Percentiles rank a stretch among this genome's conserved stretches.
phyloP scores from a whole-genome alignment of 2,888 invertebrate genomes.

The Agelastica alni region DNA sequence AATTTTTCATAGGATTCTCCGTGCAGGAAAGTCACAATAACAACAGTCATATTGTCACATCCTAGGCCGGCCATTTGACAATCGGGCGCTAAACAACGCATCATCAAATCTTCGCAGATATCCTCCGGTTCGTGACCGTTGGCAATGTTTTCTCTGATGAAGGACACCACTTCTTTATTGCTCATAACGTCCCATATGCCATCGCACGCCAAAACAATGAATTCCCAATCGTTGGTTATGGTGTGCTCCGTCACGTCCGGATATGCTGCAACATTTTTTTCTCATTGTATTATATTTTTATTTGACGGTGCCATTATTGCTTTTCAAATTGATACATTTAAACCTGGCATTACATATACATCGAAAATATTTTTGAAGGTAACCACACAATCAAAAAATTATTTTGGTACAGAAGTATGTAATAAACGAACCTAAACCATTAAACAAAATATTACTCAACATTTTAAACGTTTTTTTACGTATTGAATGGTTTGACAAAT shows the following conservation, averaged over 20 bases:
- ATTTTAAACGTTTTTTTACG: no score
- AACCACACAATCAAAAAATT: no score
- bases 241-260: slow-evolving; percentile 87
- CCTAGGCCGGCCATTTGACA: slow-evolving; percentile 96
- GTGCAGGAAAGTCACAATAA: slow-evolving; percentile 79
- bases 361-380: no score
- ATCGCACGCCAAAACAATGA: slow-evolving; percentile 95
- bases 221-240: slow-evolving; percentile 91
- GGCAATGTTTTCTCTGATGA: slow-evolving; percentile 82
- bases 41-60: slow-evolving; percentile 99
- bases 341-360: no score
- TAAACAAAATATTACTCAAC: no score
- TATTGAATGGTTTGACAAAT: no score
- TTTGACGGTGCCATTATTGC: no score
- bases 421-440: no score
- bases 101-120: slow-evolving; percentile 96
- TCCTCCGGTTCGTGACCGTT: slow-evolving; percentile 86
- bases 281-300: no score
- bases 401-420: no score
- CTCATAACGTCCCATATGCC: slow-evolving; percentile 99
- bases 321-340: no score
- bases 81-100: slow-evolving; percentile 94
- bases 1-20: slow-evolving; percentile 57
- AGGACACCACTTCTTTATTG: slow-evolving; percentile 91
- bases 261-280: no score